Percentiles rank a stretch among this genome's conserved stretches.
Evolutionary conservation across 2,113 vertebrate species (phyloP).

Genomic region (Probosciger aterrimus): DNA sequence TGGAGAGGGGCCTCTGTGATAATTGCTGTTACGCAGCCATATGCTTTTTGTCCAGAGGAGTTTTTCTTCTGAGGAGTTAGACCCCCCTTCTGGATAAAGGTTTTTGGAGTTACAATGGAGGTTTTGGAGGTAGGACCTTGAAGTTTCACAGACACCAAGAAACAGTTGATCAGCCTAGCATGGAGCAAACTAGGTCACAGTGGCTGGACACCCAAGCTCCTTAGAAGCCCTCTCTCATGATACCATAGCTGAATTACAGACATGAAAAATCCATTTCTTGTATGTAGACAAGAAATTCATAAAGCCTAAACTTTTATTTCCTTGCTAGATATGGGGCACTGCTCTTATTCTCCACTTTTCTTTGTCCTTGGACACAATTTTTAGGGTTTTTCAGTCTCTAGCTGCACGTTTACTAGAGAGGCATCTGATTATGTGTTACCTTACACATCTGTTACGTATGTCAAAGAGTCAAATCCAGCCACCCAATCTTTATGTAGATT

Average conservation of each 20-base stretch:
- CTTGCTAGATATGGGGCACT: not conserved
- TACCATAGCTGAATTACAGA: not conserved
- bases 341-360: not conserved
- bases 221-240: not conserved
- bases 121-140: not conserved
- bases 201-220: not conserved
- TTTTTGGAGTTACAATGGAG: not conserved
- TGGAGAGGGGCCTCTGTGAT: not conserved
- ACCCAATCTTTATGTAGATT: not conserved
- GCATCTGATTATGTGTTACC: not conserved
- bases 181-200: not conserved
- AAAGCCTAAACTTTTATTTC: not conserved
- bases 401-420: not conserved
- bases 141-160: not conserved
- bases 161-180: not conserved
- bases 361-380: not conserved
- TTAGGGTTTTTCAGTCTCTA: not conserved
- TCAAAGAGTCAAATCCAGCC: slow-evolving; percentile 20
- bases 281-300: not conserved
- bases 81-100: not conserved
- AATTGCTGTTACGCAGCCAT: not conserved
- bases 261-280: not conserved
- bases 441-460: not conserved
- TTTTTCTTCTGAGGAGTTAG: not conserved
- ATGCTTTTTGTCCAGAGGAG: not conserved